phyloP scores from a whole-genome alignment of 2,797 vertebrate genomes.

The Hirundo rustica region DNA sequence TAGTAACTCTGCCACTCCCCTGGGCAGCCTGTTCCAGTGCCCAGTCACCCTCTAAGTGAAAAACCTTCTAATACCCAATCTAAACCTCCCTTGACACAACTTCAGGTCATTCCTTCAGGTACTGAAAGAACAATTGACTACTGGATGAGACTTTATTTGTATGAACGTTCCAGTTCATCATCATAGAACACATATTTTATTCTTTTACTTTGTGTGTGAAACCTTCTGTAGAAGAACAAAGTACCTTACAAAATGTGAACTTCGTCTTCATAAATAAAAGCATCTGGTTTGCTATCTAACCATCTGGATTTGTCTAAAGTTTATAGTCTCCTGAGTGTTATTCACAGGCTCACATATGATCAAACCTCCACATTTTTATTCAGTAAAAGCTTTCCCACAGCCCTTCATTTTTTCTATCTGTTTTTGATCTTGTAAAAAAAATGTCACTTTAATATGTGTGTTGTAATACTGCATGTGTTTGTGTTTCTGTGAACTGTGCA shows the following conservation, averaged over 20 bases:
- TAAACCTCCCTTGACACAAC: background rate
- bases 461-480: conserved; percentile 43
- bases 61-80: background rate
- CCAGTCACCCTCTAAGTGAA: background rate
- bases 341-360: conserved; percentile 69
- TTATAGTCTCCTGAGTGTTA: conserved; percentile 73
- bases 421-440: conserved; percentile 67
- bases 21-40: background rate
- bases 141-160: conserved; percentile 84
- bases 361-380: conserved; percentile 63
- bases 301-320: conserved; percentile 72
- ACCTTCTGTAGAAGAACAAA: conserved; percentile 37
- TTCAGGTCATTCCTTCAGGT: background rate
- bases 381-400: conserved; percentile 72
- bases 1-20: background rate
- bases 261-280: conserved; percentile 74
- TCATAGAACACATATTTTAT: background rate
- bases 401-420: conserved; percentile 63
- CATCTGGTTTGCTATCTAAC: conserved; percentile 69
- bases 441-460: conserved; percentile 25
- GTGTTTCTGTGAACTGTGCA: conserved; percentile 33
- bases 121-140: conserved; percentile 81
- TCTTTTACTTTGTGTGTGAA: background rate
- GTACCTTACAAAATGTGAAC: conserved; percentile 68
- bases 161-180: background rate